Conservation (phyloP, 2,888 invertebrate genomes). For the Mesorhabditis belari region DNA sequence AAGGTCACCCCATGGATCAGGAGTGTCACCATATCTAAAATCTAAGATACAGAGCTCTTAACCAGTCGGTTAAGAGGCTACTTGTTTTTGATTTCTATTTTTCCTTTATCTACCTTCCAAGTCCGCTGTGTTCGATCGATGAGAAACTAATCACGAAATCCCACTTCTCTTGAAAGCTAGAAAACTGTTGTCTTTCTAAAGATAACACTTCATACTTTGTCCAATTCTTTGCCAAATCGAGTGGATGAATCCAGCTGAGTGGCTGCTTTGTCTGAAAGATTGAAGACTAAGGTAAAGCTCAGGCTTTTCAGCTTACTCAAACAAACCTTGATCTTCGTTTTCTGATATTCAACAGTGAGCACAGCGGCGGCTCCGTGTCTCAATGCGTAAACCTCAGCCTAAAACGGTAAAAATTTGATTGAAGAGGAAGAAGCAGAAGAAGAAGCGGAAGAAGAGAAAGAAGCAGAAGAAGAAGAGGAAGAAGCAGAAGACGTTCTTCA, state of each 20-base stretch:
- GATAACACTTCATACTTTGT: not conserved
- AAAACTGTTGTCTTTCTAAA: no score
- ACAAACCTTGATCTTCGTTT: not conserved
- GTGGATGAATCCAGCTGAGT: not conserved
- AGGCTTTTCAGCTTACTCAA: no score
- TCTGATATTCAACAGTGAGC: not conserved
- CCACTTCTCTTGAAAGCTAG: not conserved
- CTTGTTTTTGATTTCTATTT: not conserved
- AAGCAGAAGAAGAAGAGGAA: no score
- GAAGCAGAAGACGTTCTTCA: no score
- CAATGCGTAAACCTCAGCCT: not conserved
- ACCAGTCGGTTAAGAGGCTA: not conserved
- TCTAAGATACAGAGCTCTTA: not conserved
- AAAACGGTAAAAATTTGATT: no score
- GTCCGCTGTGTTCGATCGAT: not conserved
- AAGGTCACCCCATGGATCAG: not conserved
- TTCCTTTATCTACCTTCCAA: not conserved
- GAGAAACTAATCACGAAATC: not conserved
- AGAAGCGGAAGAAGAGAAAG: no score
- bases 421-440: no score
- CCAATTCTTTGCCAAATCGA: not conserved
- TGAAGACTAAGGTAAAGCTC: no score
- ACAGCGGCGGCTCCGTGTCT: not conserved
- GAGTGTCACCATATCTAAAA: not conserved
- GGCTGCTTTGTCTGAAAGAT: not conserved